Evolutionary conservation across 2,888 invertebrate species (phyloP).

Genomic region (Drosophila meridionalis): DNA sequence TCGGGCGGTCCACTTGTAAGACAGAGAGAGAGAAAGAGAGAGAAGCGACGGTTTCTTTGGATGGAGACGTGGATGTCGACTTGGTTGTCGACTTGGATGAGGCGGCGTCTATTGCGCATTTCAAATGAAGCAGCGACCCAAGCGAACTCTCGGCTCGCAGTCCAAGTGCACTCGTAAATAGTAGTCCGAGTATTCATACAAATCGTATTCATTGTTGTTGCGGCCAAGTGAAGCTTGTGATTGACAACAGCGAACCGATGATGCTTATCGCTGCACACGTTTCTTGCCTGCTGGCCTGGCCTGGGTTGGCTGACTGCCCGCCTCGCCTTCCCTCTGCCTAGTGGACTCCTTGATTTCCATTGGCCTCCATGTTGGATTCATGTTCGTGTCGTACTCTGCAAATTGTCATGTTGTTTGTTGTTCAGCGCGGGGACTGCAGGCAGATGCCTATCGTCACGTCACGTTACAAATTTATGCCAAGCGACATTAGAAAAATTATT

Average conservation of each 20-base stretch:
- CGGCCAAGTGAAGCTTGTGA: slow-evolving; percentile 52
- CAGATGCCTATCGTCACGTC: slow-evolving; percentile 72
- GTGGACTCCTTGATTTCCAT: slow-evolving; percentile 30
- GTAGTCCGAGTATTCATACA: slow-evolving; percentile 26
- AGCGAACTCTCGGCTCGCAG: slow-evolving; percentile 22
- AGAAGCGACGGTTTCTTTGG: slow-evolving; percentile 4
- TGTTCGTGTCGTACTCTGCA: slow-evolving; percentile 72
- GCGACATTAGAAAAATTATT: slow-evolving; percentile 76
- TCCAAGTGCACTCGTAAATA: slow-evolving; percentile 30
- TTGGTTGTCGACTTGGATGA: slow-evolving; percentile 26
- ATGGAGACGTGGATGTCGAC: slow-evolving; percentile 26
- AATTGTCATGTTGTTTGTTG: slow-evolving; percentile 73
- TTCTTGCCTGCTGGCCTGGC: slow-evolving; percentile 33
- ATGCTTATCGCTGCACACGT: slow-evolving; percentile 72
- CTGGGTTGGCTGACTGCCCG: background rate
- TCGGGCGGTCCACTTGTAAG: slow-evolving; percentile 56
- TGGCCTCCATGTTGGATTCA: slow-evolving; percentile 56
- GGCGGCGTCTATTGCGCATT: slow-evolving; percentile 70
- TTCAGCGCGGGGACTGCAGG: slow-evolving; percentile 29
- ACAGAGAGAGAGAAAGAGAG: background rate
- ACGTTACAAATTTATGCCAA: slow-evolving; percentile 75
- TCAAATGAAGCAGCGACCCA: slow-evolving; percentile 42
- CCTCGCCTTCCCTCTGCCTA: background rate
- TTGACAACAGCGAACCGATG: slow-evolving; percentile 68
- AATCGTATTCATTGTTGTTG: slow-evolving; percentile 14